Conservation (phyloP, 2,888 invertebrate genomes). For the Norana najaformis region DNA sequence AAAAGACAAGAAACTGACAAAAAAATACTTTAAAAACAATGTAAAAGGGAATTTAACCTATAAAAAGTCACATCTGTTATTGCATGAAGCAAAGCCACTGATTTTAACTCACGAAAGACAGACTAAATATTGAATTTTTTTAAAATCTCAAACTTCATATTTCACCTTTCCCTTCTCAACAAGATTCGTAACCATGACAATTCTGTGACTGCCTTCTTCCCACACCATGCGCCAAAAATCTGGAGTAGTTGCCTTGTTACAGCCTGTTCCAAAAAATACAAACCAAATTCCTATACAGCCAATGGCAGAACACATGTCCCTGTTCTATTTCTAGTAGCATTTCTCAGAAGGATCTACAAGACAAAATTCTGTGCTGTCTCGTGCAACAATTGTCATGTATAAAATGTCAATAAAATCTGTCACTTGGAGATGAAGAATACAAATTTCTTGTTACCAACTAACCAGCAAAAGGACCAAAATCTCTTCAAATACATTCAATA, state of each 20-base stretch:
- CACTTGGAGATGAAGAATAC: not conserved
- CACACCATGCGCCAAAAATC: slow-evolving; percentile 67
- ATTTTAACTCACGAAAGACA: too few species aligned
- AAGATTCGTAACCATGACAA: slow-evolving; percentile 66
- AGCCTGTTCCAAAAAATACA: slow-evolving; percentile 51
- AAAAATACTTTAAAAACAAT: too few species aligned
- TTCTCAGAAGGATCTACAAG: not conserved
- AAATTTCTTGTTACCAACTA: not conserved
- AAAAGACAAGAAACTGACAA: too few species aligned
- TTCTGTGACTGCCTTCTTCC: slow-evolving; percentile 62
- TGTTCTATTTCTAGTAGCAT: not conserved
- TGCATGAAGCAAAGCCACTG: not conserved
- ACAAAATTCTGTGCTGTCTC: not conserved
- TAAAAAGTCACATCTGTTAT: not conserved
- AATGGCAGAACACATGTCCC: not conserved
- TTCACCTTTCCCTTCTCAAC: slow-evolving; percentile 64
- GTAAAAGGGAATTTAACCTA: not conserved
- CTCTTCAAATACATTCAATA: not conserved
- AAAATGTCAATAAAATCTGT: not conserved
- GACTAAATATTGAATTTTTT: not conserved
- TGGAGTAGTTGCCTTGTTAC: slow-evolving; percentile 63
- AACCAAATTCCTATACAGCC: not conserved
- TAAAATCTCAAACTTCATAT: not conserved
- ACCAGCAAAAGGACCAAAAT: not conserved
- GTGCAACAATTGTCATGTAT: not conserved